Base-by-base conservation (phyloP, 2,113 vertebrate species). In the Rhinogobius similis region DNA sequence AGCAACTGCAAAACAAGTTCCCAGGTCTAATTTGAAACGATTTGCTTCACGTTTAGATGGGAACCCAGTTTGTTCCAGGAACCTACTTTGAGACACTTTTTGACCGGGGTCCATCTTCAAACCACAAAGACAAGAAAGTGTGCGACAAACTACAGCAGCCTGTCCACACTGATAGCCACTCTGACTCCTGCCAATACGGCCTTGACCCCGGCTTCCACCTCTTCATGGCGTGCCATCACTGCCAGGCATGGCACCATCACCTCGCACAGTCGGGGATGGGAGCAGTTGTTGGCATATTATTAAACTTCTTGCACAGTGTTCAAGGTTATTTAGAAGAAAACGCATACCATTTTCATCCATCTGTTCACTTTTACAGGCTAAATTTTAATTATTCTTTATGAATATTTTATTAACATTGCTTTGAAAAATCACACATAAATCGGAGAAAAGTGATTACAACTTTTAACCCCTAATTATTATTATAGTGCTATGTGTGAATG, bases 261-360 rank as follows among this genome's bases (percentile, higher is more conserved):
- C 68, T 2, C 8, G 48, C 72, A 21, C 62, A 61, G 71, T 24
- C 26, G 43, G 62, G 46, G 48, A 48, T 55, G 36, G 14, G 36
- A 48, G 16, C 62, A 55, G 73, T 81, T 67, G 71, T 26, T 77
- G 77, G 82, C 78, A 71, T 69, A 61, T 79, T 62, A 73, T 81
- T 75, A 80, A 68, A 62, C 52, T 68, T 53, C 24, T 55, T 41
- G 58, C 70, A 65, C 59, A 77, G 65, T 14, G 18, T 69, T 79
- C 79, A 88, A 89, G 82, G 86, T 87, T 77, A 79, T 82, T 76
- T 23, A 41, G 55, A 65, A 69, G 70, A 73, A 65, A 67, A 79
- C 72, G 68, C 62, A 66, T 21, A 32, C n/a, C 29, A n/a, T 73
- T 48, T 70, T 55, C 20, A 72, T 63, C 70, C 62, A 65, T 73